These are phyloP conservation scores for Forpus xanthops DNA, from an alignment of 2,797 vertebrate genomes.

Conservation along the genomic window DNA sequence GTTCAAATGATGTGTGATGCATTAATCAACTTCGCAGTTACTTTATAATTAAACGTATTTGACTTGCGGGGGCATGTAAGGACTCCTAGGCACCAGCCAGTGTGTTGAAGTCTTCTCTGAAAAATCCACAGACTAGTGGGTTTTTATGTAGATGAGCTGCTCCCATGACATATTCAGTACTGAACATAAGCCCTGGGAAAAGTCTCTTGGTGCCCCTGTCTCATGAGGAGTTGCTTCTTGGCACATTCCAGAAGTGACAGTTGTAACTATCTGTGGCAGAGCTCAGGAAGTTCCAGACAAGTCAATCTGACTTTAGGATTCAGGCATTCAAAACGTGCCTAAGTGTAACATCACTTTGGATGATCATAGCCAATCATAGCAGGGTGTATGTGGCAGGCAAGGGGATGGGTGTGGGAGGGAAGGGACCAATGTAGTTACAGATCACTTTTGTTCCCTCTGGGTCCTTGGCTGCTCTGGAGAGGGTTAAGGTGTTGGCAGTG, in stretches of 20 bases:
- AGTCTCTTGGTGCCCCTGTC: background rate
- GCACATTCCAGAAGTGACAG: background rate
- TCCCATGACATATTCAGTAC: background rate
- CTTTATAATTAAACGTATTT: background rate
- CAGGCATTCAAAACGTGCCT: background rate
- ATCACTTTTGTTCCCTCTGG: background rate
- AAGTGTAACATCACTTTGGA: background rate
- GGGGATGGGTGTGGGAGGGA: rapidly evolving
- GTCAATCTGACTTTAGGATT: background rate
- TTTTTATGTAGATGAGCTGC: rapidly evolving
- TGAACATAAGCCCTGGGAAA: background rate
- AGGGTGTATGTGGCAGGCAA: background rate
- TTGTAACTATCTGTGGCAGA: background rate
- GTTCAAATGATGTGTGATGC: background rate
- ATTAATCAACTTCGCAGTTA: conserved; percentile 30
- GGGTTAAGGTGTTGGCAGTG: background rate
- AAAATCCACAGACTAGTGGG: background rate
- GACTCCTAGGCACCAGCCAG: background rate
- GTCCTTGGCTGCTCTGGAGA: background rate
- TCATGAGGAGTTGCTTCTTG: background rate
- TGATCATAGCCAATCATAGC: background rate
- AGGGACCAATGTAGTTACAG: background rate
- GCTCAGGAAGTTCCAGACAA: background rate
- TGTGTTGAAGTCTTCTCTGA: background rate
- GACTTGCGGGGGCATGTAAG: background rate